phyloP scores from a whole-genome alignment of 2,888 invertebrate species.

The Ectemnius cavifrons region DNA sequence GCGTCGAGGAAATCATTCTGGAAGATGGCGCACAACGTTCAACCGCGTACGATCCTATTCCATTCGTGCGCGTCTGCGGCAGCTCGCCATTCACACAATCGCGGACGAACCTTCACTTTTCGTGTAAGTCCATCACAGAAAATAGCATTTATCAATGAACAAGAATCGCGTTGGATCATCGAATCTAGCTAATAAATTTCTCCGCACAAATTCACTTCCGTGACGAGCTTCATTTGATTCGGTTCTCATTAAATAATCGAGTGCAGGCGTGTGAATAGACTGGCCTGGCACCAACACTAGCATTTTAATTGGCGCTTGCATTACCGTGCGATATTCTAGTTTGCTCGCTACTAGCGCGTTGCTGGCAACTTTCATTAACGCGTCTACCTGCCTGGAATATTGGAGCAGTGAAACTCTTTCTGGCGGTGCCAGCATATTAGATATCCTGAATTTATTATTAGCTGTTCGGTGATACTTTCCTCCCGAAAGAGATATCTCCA shows the following conservation, averaged over 20 bases:
- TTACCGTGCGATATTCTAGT: too few relatives aligned
- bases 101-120: background rate
- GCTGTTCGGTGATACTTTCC: background rate
- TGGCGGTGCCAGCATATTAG: background rate
- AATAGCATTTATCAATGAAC: background rate
- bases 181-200: background rate
- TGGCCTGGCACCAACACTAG: conserved; percentile 25
- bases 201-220: background rate
- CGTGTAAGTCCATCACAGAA: background rate
- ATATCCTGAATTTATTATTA: conserved; percentile 14
- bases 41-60: conserved; percentile 26
- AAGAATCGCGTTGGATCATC: too few relatives aligned
- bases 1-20: background rate
- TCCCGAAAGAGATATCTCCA: too few relatives aligned
- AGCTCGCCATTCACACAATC: background rate
- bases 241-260: background rate
- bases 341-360: conserved; percentile 11
- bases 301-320: conserved; percentile 46
- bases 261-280: conserved; percentile 34
- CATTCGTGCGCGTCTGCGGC: conserved; percentile 17
- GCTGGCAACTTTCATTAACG: conserved; percentile 27
- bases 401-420: conserved; percentile 21
- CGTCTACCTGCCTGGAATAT: background rate
- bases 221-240: background rate
- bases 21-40: conserved; percentile 39